Evolutionary conservation across 1,140 invertebrate species (phyloP), one percentile per base, ranked within the genome.

Genomic region (Geopemphigus sp.): DNA sequence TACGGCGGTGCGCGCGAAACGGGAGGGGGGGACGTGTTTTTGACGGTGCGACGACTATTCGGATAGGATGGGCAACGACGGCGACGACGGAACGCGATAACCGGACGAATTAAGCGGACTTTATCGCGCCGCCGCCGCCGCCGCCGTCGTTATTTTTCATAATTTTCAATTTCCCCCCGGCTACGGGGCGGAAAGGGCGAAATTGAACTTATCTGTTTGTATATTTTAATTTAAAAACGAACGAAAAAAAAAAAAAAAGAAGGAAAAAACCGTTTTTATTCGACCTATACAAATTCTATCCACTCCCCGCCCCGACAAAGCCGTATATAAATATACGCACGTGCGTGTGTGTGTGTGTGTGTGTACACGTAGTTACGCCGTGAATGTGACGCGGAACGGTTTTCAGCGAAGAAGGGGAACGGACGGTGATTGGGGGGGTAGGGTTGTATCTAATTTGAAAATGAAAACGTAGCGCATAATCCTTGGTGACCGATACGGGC

Each of bases 401-500:
- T 39, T 39, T 39, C 32, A 8, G n/a, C n/a, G 32, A 39, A 0
- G 22, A 24, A 29, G 22, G 8, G 19, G 22, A 19, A 54, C 24
- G 53, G n/a, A n/a, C 1, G n/a, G 19, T 1, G 24, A 2, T 29
- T 0, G 45, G 19, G 47, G 8, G 15, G 11, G 70, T 26, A 5
- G 50, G 54, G 10, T 50, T 76, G 56, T 78, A 78, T 76, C 73
- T 78, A 78, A 78, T 78, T 78, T 63, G 74, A 78, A 78, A 78
- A 78, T 78, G 74, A 78, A 76, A 59, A 76, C 72, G 57, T 50
- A 57, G 56, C 73, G 73, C 54, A 78, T 78, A 78, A 78, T 78
- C 74, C 74, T 78, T 50, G 74, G 74, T 78, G 74, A 78, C 74
- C 74, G 74, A 78, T 78, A 78, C 74, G 74, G 74, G 74, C 74